Conservation (phyloP, 2,888 invertebrate genomes). For the Euzophera pinguis region DNA sequence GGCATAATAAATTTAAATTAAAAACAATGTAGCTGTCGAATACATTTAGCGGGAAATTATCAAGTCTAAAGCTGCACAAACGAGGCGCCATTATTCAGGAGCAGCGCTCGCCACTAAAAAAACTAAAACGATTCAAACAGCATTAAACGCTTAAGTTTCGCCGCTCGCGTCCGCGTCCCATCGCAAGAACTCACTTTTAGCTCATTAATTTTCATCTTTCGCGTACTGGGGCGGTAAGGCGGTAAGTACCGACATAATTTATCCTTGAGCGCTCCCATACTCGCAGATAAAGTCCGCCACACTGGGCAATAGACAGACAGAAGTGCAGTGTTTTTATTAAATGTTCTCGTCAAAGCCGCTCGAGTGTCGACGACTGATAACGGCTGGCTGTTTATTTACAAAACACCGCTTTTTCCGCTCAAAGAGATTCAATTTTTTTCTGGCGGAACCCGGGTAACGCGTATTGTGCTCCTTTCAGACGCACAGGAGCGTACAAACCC, state of each 20-base stretch:
- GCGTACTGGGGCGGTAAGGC: conserved; percentile 32
- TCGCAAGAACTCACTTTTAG: conserved; percentile 61
- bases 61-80: conserved; percentile 38
- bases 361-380: conserved; percentile 75
- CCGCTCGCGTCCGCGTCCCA: conserved; percentile 30
- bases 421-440: conserved; percentile 56
- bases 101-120: conserved; percentile 39
- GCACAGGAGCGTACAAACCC: conserved; percentile 50
- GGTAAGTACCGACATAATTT: conserved; percentile 71
- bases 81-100: conserved; percentile 47
- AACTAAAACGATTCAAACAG: conserved; percentile 53
- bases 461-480: conserved; percentile 53
- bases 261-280: conserved; percentile 74
- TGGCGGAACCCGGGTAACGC: conserved; percentile 37
- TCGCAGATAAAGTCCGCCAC: conserved; percentile 69
- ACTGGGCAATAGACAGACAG: conserved; percentile 39
- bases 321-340: conserved; percentile 64
- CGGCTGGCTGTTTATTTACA: conserved; percentile 69
- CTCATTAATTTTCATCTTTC: conserved; percentile 79
- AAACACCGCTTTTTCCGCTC: conserved; percentile 70
- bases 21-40: conserved; percentile 30
- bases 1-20: conserved; percentile 24
- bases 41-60: conserved; percentile 36
- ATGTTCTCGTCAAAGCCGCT: conserved; percentile 60
- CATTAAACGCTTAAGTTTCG: conserved; percentile 53